Base-by-base conservation (phyloP, 2,797 vertebrate genomes). In the Aphelocoma californica region DNA sequence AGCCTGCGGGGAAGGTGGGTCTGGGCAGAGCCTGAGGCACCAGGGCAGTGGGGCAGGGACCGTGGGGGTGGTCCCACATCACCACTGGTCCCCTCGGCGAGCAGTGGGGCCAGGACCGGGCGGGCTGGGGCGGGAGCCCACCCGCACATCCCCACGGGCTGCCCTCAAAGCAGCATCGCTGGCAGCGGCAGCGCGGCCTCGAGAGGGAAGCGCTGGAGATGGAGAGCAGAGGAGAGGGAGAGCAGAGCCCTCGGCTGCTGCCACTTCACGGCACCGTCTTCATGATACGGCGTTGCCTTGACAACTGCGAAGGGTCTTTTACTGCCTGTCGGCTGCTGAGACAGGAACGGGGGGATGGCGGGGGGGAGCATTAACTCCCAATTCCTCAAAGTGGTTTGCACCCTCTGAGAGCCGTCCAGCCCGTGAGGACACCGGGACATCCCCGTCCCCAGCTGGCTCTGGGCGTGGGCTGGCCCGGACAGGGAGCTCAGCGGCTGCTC, bases 231-330 rank as follows among this genome's bases (percentile, higher is more conserved):
- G 24, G 82, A 84, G 95, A 79, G 44, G 18, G 80, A 61, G 95
- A 92, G 92, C 64, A 9, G 81, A 95, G 95, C 96, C 93, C 88
- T 85, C 31, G 94, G 93, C 93, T 92, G 91, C 95, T 94, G 96
- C 90, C 96, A 95, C 96, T 97, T 95, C 92, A 84, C 71, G 40
- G 93, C 93, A 48, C 38, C 36, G 13, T 70, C 88, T 94, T 36
- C 24, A 4, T 80, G 93, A 95, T 85, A 5, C 61, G 3, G 86
- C 40, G 96, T 97, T 97, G 96, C 96, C 94, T 94, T 97, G 96
- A 96, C 96, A 97, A 97, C 96, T 81, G 93, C 83, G 88, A 91
- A 94, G 94, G 94, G 95, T 96, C 96, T 96, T 94, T 94, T 91
- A 66, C 93, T 96, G 95, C 95, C 95, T 97, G 94, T 94, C 90